A percentile compares a stretch with the other conserved stretches of the same genome.
Evolutionary conservation across 2,113 vertebrate genomes (phyloP).

Genomic region (Odobenus rosmarus): DNA sequence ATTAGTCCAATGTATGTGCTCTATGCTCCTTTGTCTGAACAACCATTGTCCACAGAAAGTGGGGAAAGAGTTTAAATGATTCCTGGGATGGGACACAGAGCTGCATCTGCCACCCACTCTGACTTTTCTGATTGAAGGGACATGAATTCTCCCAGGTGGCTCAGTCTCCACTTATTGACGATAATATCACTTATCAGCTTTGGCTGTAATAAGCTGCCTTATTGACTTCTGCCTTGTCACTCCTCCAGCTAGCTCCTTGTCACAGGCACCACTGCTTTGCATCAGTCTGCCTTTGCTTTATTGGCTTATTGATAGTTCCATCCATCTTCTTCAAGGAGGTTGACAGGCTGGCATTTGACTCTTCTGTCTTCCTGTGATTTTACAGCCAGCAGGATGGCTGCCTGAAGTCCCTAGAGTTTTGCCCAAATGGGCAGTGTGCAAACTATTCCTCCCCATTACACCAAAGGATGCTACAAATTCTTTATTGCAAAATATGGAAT

Average conservation of each 20-base stretch:
- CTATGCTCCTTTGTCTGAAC: neutral
- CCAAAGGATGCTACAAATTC: conserved; percentile 31
- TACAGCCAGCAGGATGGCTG: conserved; percentile 61
- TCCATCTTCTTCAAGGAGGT: conserved; percentile 79
- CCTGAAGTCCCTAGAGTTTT: conserved; percentile 49
- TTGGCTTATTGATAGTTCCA: conserved; percentile 80
- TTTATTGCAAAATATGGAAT: conserved; percentile 37
- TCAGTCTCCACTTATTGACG: conserved; percentile 65
- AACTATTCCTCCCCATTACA: neutral
- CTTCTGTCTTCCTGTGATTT: conserved; percentile 65
- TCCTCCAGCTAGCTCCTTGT: conserved; percentile 67
- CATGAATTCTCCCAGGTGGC: conserved; percentile 31
- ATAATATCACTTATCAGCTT: conserved; percentile 77
- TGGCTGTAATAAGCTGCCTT: conserved; percentile 71
- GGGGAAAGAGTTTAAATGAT: neutral
- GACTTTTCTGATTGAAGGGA: conserved; percentile 42
- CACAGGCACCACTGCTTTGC: conserved; percentile 64
- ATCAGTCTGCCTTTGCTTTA: conserved; percentile 78
- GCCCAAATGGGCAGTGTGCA: conserved; percentile 14
- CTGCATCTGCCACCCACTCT: neutral
- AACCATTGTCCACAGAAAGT: neutral
- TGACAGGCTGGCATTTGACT: conserved; percentile 78
- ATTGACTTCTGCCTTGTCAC: conserved; percentile 72
- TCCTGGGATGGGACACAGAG: too few species aligned
- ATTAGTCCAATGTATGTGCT: neutral